Conservation (phyloP, 2,113 vertebrate species). For the Calyptomena viridis region DNA sequence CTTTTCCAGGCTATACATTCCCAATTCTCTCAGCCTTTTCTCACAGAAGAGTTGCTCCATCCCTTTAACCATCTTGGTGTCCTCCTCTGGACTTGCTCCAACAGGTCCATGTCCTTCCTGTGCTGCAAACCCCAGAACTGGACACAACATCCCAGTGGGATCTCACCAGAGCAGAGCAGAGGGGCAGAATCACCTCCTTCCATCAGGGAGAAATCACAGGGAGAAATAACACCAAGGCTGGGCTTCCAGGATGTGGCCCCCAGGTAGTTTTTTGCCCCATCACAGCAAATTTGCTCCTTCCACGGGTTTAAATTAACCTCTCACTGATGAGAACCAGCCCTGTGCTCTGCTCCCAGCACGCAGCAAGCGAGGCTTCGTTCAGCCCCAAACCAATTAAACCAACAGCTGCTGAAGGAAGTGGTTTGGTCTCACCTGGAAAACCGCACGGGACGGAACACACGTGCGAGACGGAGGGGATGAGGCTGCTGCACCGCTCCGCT, state of each 20-base stretch:
- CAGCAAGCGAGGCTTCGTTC: fast-evolving
- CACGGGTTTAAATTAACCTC: not conserved
- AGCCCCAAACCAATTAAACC: fast-evolving
- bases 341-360: not conserved
- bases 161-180: not conserved
- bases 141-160: not conserved
- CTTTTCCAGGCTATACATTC: not conserved
- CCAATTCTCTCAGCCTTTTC: not conserved
- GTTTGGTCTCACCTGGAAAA: not conserved
- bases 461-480: fast-evolving
- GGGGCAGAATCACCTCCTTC: not conserved
- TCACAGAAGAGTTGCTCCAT: not conserved
- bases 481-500: fast-evolving
- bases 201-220: not conserved
- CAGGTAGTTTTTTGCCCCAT: not conserved
- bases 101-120: not conserved
- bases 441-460: fast-evolving
- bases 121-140: not conserved
- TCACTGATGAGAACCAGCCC: not conserved
- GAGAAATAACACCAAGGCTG: not conserved
- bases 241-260: not conserved
- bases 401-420: fast-evolving
- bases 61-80: not conserved
- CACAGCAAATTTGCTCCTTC: not conserved
- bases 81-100: not conserved